Evolutionary conservation across 2,888 invertebrate species (phyloP).

Genomic region (Aphidoletes aphidimyza): DNA sequence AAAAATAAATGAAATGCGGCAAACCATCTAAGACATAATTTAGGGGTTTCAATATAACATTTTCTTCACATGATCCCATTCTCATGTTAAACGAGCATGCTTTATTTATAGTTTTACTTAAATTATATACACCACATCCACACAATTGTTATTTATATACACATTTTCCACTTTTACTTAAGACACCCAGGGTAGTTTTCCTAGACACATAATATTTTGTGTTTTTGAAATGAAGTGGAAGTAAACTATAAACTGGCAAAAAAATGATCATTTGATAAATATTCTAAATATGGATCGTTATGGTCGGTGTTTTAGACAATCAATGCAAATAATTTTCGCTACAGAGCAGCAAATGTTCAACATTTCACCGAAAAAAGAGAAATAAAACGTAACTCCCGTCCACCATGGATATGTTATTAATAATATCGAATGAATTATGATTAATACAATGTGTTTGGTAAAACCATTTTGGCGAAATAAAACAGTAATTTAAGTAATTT

Average conservation of each 20-base stretch:
- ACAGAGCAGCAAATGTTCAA: too few species aligned
- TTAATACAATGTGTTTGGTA: not conserved
- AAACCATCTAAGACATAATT: conserved; percentile 19
- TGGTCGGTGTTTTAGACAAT: too few species aligned
- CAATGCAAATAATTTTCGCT: too few species aligned
- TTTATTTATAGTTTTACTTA: not conserved
- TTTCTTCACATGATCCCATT: not conserved
- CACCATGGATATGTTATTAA: not conserved
- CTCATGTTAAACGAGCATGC: not conserved
- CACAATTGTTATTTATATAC: not conserved
- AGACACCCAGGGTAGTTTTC: not conserved
- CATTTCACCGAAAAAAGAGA: not conserved
- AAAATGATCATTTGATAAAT: too few species aligned
- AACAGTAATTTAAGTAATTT: not conserved
- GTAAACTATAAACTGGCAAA: too few species aligned
- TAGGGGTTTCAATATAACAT: not conserved
- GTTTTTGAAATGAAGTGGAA: too few species aligned
- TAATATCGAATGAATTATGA: not conserved
- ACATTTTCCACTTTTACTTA: conserved; percentile 28
- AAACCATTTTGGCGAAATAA: not conserved
- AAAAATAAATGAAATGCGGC: conserved; percentile 23
- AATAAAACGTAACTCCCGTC: not conserved
- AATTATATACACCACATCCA: not conserved
- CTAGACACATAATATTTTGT: conserved; percentile 33
- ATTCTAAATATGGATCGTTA: too few species aligned